Conservation (phyloP, 2,888 invertebrate species). For the Aleiodes alternator region DNA sequence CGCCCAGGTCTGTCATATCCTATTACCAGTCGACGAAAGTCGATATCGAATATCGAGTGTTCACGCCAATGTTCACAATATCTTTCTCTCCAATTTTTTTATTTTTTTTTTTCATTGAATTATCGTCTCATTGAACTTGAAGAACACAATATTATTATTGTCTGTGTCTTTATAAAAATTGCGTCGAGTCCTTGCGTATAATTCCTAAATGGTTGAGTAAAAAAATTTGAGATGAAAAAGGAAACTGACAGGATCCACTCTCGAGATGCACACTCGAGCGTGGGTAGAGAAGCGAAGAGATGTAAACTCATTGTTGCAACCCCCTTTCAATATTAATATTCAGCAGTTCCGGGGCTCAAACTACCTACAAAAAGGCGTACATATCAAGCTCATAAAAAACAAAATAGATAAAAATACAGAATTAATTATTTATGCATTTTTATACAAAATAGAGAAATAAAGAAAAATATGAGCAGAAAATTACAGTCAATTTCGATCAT, state of each 20-base stretch:
- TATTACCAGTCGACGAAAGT: constrained; percentile 53
- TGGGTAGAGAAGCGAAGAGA: constrained; percentile 56
- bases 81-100: constrained; percentile 22
- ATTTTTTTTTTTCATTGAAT: constrained; percentile 45
- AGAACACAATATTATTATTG: not conserved
- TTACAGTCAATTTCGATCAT: no score
- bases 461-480: no score
- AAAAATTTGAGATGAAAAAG: constrained; percentile 39
- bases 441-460: no score
- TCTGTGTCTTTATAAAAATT: no score
- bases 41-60: constrained; percentile 52
- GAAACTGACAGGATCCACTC: constrained; percentile 30
- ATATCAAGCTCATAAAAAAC: constrained; percentile 21
- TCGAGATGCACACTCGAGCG: constrained; percentile 56
- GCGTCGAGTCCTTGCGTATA: no score
- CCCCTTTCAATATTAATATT: constrained; percentile 63
- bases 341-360: constrained; percentile 59
- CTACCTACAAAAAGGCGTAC: constrained; percentile 44
- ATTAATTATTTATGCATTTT: not conserved
- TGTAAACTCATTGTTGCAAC: constrained; percentile 61
- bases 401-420: constrained; percentile 26
- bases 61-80: constrained; percentile 8
- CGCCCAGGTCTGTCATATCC: constrained; percentile 53
- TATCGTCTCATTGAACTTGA: not conserved
- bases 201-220: not conserved